Evolutionary conservation across 2,888 invertebrate species (phyloP).

Genomic region (Malthinus seriepunctatus): DNA sequence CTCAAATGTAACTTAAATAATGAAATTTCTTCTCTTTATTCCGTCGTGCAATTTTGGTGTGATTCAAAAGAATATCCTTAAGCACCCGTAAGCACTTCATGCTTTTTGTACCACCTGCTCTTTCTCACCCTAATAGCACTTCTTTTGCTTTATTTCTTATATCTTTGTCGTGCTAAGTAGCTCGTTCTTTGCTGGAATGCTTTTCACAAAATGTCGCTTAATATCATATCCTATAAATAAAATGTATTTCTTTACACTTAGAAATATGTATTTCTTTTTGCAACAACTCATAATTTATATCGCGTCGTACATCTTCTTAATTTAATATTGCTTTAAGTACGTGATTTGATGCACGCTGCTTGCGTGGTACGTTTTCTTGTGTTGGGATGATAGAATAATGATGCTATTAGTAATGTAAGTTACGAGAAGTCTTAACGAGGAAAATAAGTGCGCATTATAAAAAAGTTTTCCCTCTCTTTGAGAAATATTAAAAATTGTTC

Average conservation of each 20-base stretch:
- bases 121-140: slow-evolving; percentile 43
- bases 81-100: slow-evolving; percentile 28
- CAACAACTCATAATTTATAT: too few species aligned
- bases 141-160: slow-evolving; percentile 38
- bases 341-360: too few species aligned
- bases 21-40: slow-evolving; percentile 9
- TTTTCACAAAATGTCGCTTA: slow-evolving; percentile 46
- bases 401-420: slow-evolving; percentile 13
- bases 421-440: background rate
- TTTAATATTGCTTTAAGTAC: slow-evolving; percentile 3
- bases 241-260: slow-evolving; percentile 36
- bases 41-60: slow-evolving; percentile 20
- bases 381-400: slow-evolving; percentile 13
- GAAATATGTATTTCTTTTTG: background rate
- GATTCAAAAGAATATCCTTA: slow-evolving; percentile 22
- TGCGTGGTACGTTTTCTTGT: background rate
- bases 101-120: slow-evolving; percentile 43
- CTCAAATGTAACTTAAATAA: slow-evolving; percentile 15
- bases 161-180: slow-evolving; percentile 43
- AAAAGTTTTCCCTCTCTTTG: too few species aligned
- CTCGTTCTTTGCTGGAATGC: slow-evolving; percentile 37
- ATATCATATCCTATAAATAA: slow-evolving; percentile 30
- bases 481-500: too few species aligned
- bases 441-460: too few species aligned
- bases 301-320: slow-evolving; percentile 9